Evolutionary conservation across 2,888 invertebrate genomes (phyloP).

Genomic region (Cosmia trapezina): DNA sequence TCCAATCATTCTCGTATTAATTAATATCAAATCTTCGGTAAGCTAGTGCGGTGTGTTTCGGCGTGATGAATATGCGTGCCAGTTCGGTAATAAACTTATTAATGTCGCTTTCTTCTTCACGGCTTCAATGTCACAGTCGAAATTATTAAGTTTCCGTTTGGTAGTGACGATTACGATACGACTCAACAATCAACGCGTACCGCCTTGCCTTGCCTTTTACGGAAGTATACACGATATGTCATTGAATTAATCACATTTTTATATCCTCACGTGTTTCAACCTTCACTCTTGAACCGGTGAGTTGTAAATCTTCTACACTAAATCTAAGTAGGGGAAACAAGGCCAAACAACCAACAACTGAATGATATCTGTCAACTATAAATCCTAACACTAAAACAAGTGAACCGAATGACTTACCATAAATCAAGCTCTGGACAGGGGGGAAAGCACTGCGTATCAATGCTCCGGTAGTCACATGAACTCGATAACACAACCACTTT

Average conservation of each 20-base stretch:
- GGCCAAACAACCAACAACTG: conserved; percentile 47
- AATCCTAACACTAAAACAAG: conserved; percentile 63
- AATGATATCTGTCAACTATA: conserved; percentile 62
- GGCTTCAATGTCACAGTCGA: conserved; percentile 74
- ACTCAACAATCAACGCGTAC: conserved; percentile 51
- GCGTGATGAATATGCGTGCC: conserved; percentile 76
- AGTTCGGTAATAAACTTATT: conserved; percentile 77
- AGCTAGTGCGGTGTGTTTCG: conserved; percentile 75
- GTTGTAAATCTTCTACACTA: conserved; percentile 36
- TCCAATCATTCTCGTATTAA: conserved; percentile 84
- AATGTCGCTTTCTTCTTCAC: conserved; percentile 81
- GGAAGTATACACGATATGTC: conserved; percentile 71
- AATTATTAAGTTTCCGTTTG: conserved; percentile 66
- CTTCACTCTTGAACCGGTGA: conserved; percentile 59
- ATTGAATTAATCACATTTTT: conserved; percentile 74
- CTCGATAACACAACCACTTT: conserved; percentile 84
- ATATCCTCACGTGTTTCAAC: conserved; percentile 65
- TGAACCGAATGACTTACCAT: conserved; percentile 81
- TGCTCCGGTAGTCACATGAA: conserved; percentile 83
- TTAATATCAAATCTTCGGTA: conserved; percentile 80
- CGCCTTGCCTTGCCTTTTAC: conserved; percentile 70
- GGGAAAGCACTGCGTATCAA: conserved; percentile 82
- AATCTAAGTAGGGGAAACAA: conserved; percentile 48
- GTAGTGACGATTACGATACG: conserved; percentile 43
- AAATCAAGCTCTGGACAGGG: conserved; percentile 82